A percentile compares a stretch with the other conserved stretches of the same genome.
Evolutionary conservation across 2,113 vertebrate species (phyloP).

Genomic region (Coracopsis vasa): DNA sequence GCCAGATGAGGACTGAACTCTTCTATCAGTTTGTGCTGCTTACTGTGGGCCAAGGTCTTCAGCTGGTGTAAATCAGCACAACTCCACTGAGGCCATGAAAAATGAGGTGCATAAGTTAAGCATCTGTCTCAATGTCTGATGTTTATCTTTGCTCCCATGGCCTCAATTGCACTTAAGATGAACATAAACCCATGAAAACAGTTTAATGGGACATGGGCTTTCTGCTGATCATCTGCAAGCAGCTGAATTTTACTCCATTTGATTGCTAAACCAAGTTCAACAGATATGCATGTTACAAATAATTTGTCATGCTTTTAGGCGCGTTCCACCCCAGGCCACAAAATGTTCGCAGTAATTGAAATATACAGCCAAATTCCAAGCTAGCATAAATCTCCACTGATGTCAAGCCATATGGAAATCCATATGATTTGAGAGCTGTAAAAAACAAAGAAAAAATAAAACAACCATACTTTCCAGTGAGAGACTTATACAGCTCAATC

Average conservation of each 20-base stretch:
- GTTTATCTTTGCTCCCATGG: constrained; percentile 54
- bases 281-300: constrained; percentile 50
- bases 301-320: constrained; percentile 47
- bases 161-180: constrained; percentile 50
- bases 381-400: constrained; percentile 56
- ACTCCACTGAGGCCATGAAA: constrained; percentile 37
- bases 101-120: constrained; percentile 62
- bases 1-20: constrained; percentile 14
- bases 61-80: constrained; percentile 41
- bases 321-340: constrained; percentile 49
- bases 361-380: constrained; percentile 61
- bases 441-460: neutral
- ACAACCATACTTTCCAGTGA: neutral
- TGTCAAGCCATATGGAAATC: constrained; percentile 60
- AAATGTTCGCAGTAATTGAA: constrained; percentile 57
- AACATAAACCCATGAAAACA: constrained; percentile 46
- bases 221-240: constrained; percentile 41
- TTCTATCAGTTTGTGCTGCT: constrained; percentile 19
- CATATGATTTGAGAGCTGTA: constrained; percentile 20
- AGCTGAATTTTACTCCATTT: constrained; percentile 35
- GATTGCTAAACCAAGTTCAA: constrained; percentile 38
- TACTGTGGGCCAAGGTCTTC: constrained; percentile 29
- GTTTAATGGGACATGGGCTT: constrained; percentile 42
- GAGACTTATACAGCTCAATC: neutral
- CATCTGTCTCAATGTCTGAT: constrained; percentile 55